These are phyloP conservation scores for Cavia aperea DNA, from an alignment of 2,113 vertebrate genomes.

Conservation along the genomic window DNA sequence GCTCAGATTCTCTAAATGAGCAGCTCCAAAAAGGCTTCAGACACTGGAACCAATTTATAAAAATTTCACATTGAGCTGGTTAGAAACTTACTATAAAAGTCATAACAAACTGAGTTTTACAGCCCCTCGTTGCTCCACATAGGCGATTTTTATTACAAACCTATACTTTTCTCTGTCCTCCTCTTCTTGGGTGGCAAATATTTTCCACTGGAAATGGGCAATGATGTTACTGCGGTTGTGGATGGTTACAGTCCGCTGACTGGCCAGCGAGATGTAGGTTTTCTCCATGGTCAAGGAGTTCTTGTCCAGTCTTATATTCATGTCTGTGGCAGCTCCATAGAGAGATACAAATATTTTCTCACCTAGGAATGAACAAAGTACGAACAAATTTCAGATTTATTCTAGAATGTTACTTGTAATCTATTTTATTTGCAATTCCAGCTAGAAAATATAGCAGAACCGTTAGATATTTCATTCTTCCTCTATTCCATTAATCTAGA, in stretches of 20 bases:
- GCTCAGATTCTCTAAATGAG: background rate
- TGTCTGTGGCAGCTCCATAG: slow-evolving; percentile 80
- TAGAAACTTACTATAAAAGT: slow-evolving; percentile 12
- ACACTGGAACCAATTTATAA: background rate
- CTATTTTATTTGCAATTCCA: background rate
- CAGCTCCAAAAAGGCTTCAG: background rate
- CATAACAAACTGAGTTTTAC: background rate
- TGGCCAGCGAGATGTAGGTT: slow-evolving; percentile 81
- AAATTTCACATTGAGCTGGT: background rate
- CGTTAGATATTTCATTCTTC: background rate
- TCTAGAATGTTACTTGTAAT: background rate
- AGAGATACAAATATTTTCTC: slow-evolving; percentile 80
- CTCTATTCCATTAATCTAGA: background rate
- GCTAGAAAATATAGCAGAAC: background rate
- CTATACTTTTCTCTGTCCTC: slow-evolving; percentile 77
- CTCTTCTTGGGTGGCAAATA: slow-evolving; percentile 76
- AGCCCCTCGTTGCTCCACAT: background rate
- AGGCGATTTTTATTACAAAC: slow-evolving; percentile 67
- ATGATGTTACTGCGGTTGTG: slow-evolving; percentile 79
- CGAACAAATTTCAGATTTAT: slow-evolving; percentile 2
- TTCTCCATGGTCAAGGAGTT: slow-evolving; percentile 76
- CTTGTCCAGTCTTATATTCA: slow-evolving; percentile 80
- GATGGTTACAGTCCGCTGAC: slow-evolving; percentile 73
- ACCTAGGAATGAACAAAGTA: slow-evolving; percentile 74
- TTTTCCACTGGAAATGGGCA: slow-evolving; percentile 84